Evolutionary conservation across 2,888 invertebrate genomes (phyloP), one percentile per base, ranked within the genome.

Genomic region (Drosophila eohydei): DNA sequence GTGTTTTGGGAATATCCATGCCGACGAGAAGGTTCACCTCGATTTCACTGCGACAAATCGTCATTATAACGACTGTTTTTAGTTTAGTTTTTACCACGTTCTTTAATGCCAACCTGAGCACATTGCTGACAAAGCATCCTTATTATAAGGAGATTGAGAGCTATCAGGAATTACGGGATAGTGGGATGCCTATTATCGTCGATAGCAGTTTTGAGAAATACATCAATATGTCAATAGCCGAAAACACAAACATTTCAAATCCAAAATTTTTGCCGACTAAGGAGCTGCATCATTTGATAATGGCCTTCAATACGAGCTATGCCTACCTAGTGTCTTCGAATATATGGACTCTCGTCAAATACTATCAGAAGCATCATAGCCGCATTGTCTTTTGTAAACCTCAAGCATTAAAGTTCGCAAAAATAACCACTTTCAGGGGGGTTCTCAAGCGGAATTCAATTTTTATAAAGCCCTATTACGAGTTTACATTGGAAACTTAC

Each of bases 391-490:
- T 32, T n/a, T 50, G 48, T 11, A 16, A 9, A 5, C 16, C 48
- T 2, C 9, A 30, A 9, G 30, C n/a, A 9, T n/a, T 50, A 0
- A 0, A 30, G 16, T 30, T 9, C 11, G 2, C 7, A 2, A 43
- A 11, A 21, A 6, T 21, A 43, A 43, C 43, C 5, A 21, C 0
- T 21, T 43, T 50, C 2, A 4, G 6, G 11, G 32, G 16, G 2
- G n/a, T 50, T 4, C 30, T 50, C n/a, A 32, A 30, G 32, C 30
- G 48, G 9, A 50, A 50, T n/a, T 50, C 48, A n/a, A n/a, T 50
- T 16, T 50, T 16, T 32, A 32, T 11, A 0, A 9, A 6, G 11
- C 32, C 32, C 6, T 50, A 50, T 11, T 8, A 0, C 30, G 2
- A 50, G 4, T 50, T 44, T 12, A 0, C 14, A 26, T 16, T 3